Percentiles rank a stretch among this genome's conserved stretches.
These are phyloP conservation scores for Troilus luridus DNA, from an alignment of 2,888 invertebrate genomes.

Conservation along the genomic window DNA sequence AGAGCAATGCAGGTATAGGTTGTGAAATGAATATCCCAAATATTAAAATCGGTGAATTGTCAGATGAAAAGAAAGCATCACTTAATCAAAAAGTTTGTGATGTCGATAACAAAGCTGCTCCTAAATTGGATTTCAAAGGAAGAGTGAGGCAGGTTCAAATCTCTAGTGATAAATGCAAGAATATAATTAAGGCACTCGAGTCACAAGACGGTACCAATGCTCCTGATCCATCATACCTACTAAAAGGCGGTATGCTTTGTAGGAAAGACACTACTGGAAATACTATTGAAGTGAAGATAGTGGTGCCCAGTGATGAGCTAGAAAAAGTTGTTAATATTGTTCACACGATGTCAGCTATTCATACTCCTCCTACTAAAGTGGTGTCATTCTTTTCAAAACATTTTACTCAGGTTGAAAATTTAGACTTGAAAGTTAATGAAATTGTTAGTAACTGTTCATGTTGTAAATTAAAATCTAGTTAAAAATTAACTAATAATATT, in stretches of 20 bases:
- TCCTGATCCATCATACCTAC: constrained; percentile 48
- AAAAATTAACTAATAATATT: constrained; percentile 12
- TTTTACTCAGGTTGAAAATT: constrained; percentile 59
- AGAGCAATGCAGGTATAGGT: not conserved
- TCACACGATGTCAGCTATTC: constrained; percentile 60
- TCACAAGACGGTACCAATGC: not conserved
- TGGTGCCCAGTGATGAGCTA: constrained; percentile 51
- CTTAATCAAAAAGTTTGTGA: not conserved
- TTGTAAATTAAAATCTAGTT: constrained; percentile 58
- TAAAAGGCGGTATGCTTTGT: constrained; percentile 63
- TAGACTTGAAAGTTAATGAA: constrained; percentile 56
- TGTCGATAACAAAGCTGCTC: not conserved
- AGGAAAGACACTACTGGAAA: constrained; percentile 12
- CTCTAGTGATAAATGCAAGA: constrained; percentile 34
- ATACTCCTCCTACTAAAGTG: constrained; percentile 60
- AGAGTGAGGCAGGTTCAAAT: constrained; percentile 59
- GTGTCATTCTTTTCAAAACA: constrained; percentile 61
- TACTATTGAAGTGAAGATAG: constrained; percentile 59
- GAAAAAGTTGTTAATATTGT: constrained; percentile 59
- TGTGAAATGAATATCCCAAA: not conserved
- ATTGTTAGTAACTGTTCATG: constrained; percentile 60
- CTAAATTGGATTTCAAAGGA: constrained; percentile 60
- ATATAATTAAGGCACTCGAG: constrained; percentile 52
- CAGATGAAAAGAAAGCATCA: constrained; percentile 4
- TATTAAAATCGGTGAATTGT: not conserved